Evolutionary conservation across 2,888 invertebrate genomes (phyloP), one percentile per base, ranked within the genome.

Genomic region (Xanthorhoe designata): DNA sequence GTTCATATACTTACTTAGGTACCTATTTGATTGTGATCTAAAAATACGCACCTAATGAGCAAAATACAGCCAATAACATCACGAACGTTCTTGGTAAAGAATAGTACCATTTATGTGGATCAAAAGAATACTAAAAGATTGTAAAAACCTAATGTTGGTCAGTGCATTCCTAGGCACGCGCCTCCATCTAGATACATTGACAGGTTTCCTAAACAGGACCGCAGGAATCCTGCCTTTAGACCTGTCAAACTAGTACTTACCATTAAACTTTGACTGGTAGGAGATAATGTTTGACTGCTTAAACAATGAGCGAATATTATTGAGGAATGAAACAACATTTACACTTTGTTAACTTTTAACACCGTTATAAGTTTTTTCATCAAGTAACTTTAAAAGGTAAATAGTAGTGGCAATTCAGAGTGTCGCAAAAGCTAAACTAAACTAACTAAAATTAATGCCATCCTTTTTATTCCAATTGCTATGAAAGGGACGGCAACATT

Each of bases 151-250:
- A 64, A 63, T 66, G 56, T 65, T 80, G 72, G 83, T 69, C 77
- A 75, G 75, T 74, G 18, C 75, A 81, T 71, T 69, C 68, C 68
- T 77, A 83, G 85, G 85, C 88, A 89, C 88, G 88, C 84, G 89
- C 83, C 76, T 65, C 6, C 15, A 7, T 15, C 77, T 80, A 71
- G 80, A 74, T 70, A 78, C 80, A 78, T 83, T 83, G 85, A 85
- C 89, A 81, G 77, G 87, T 87, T 89, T 87, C 89, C 87, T 83
- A 84, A 87, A 86, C 78, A 79, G 88, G 88, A 32, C 32, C 7
- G 77, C 75, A 67, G 75, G 85, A 85, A 87, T 83, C 81, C 76
- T 79, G 80, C 72, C 72, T 77, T 73, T 80, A 77, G 79, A 72
- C 75, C 64, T 70, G 70, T 66, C 62, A 17, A 54, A 62, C 72